These are phyloP conservation scores for Smittia sp. DNA, from an alignment of 2,888 invertebrate genomes.

Conservation along the genomic window DNA sequence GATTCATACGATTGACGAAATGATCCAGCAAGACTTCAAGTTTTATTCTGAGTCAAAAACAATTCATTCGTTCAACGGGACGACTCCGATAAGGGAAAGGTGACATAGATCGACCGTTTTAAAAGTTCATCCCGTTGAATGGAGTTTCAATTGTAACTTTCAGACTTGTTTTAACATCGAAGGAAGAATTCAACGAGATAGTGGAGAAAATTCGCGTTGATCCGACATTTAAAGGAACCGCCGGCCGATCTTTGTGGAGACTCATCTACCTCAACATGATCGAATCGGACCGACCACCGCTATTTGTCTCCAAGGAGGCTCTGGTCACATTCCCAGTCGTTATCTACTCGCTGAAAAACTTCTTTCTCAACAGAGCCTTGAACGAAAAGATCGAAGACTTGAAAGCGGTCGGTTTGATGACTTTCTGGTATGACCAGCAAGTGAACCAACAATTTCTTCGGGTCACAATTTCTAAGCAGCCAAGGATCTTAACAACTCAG, in stretches of 20 bases:
- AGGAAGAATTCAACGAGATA: not conserved
- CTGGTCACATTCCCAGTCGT: slow-evolving; percentile 6
- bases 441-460: not conserved
- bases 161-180: not conserved
- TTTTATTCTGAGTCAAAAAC: not conserved
- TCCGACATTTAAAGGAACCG: not conserved
- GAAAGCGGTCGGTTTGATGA: slow-evolving; percentile 1
- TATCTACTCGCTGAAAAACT: not conserved
- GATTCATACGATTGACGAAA: slow-evolving; percentile 15
- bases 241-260: not conserved
- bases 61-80: not conserved
- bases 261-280: not conserved
- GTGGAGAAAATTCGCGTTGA: not conserved
- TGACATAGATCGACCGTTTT: not conserved
- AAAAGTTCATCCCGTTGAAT: too few relatives aligned
- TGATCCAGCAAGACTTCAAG: not conserved
- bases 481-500: not conserved
- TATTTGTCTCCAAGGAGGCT: slow-evolving; percentile 7
- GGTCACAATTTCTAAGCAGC: too few relatives aligned
- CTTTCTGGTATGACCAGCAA: not conserved
- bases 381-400: not conserved
- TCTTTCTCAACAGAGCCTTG: not conserved
- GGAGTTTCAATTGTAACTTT: not conserved
- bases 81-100: too few relatives aligned
- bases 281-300: not conserved